Conservation (phyloP, 2,113 vertebrate species). For the Oreochromis aureus region DNA sequence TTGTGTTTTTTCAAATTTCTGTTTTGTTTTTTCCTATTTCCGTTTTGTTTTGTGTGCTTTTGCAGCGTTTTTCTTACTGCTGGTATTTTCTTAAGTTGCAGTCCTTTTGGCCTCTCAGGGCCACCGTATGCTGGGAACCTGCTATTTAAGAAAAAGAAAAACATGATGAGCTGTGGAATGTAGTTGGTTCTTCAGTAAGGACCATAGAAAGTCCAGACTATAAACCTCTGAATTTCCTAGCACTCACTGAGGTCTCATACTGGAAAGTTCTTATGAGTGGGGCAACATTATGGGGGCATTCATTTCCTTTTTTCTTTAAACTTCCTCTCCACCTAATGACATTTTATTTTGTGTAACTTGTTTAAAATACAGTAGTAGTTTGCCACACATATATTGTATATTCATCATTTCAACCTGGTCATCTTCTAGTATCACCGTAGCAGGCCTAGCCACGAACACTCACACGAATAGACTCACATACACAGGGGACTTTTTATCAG, state of each 20-base stretch:
- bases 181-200: slow-evolving; percentile 11
- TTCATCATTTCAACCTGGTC: not conserved
- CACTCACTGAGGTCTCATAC: not conserved
- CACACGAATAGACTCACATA: not conserved
- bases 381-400: not conserved
- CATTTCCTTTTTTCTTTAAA: not conserved
- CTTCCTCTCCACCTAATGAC: not conserved
- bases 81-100: not conserved
- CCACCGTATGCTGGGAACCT: not conserved
- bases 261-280: not conserved
- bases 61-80: not conserved
- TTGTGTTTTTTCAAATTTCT: too few relatives aligned
- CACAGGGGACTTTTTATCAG: slow-evolving; percentile 27
- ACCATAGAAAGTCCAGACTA: not conserved
- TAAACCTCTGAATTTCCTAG: not conserved
- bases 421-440: not conserved
- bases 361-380: not conserved
- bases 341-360: not conserved
- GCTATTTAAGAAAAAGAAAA: not conserved
- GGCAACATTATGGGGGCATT: not conserved
- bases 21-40: too few relatives aligned
- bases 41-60: too few relatives aligned
- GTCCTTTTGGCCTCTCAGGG: not conserved
- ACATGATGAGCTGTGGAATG: not conserved
- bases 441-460: not conserved